A percentile compares a stretch with the other conserved stretches of the same genome.
Evolutionary conservation across 2,113 vertebrate species (phyloP).

Genomic region (Tragulus kanchil): DNA sequence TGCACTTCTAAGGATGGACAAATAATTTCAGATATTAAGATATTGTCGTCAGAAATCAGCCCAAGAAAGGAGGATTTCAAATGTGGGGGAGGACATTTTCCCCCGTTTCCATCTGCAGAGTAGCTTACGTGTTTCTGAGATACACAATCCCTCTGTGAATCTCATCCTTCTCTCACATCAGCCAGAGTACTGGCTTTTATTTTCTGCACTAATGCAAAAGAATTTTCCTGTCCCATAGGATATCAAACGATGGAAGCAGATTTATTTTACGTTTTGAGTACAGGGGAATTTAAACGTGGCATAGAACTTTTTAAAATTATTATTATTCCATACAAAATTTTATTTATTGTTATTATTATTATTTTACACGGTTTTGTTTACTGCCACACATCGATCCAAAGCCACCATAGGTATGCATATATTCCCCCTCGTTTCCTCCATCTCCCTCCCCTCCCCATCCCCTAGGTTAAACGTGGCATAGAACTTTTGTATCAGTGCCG

Average conservation of each 20-base stretch:
- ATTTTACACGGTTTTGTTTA: no score
- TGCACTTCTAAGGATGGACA: conserved; percentile 8
- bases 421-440: no score
- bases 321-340: no score
- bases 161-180: neutral
- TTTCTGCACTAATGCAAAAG: neutral
- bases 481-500: neutral
- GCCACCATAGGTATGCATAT: no score
- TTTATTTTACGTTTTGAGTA: neutral
- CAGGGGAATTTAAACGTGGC: neutral
- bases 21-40: neutral
- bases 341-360: no score
- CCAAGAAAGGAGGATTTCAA: neutral
- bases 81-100: accelerated
- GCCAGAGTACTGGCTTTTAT: neutral
- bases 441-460: no score
- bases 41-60: neutral
- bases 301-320: neutral
- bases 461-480: neutral
- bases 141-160: neutral
- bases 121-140: neutral
- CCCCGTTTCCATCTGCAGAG: neutral
- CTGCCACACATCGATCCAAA: no score
- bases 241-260: neutral
- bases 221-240: neutral